phyloP scores from a whole-genome alignment of 2,888 invertebrate genomes.

The Bruchidius siliquastri region DNA sequence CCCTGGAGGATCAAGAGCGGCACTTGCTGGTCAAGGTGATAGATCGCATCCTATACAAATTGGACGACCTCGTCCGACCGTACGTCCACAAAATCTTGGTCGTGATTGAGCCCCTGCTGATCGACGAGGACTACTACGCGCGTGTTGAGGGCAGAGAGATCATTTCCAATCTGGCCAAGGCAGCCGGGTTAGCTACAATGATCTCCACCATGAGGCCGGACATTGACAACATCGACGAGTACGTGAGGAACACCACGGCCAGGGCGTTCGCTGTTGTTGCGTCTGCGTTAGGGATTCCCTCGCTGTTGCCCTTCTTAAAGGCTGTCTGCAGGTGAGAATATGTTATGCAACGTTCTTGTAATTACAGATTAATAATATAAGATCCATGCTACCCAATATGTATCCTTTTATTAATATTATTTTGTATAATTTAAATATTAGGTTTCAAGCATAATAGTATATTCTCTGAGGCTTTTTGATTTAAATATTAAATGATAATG shows the following conservation, averaged over 20 bases:
- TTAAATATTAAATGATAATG: no score
- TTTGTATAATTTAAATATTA: no score
- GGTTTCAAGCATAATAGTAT: no score
- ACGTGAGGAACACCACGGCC: conserved; percentile 98
- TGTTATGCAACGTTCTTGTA: no score
- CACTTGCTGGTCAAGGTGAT: conserved; percentile 98
- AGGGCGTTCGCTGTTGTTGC: conserved; percentile 99
- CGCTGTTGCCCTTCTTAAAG: conserved; percentile 93
- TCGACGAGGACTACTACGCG: conserved; percentile 99
- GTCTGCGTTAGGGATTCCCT: conserved; percentile 96
- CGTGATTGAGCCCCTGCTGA: conserved; percentile 96
- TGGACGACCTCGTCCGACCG: conserved; percentile 96
- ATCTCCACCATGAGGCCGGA: conserved; percentile 99
- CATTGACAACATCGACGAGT: conserved; percentile 99
- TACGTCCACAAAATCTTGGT: conserved; percentile 99
- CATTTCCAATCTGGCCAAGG: conserved; percentile 98
- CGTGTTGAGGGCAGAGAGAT: conserved; percentile 99
- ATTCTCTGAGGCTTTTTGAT: no score
- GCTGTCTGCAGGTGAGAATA: conserved; percentile 72
- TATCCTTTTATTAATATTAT: no score
- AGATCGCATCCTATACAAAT: conserved; percentile 95
- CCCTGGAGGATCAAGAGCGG: conserved; percentile 97
- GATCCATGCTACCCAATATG: no score
- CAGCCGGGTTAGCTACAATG: conserved; percentile 99
- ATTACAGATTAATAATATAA: no score